Evolutionary conservation across 2,113 vertebrate genomes (phyloP).

Genomic region (Sciurus niger): DNA sequence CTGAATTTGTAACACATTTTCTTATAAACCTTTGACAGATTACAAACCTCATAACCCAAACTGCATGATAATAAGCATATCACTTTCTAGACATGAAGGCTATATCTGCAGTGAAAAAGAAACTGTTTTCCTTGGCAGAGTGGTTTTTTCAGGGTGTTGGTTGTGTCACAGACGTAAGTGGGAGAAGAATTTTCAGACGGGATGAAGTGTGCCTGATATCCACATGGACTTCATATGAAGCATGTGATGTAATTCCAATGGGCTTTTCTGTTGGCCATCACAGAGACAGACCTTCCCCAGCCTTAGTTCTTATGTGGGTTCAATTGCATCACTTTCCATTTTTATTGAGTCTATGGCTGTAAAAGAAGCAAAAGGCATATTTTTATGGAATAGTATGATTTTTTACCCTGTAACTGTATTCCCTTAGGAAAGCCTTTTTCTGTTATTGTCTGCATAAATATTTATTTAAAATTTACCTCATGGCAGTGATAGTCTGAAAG

Average conservation of each 20-base stretch:
- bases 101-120: conserved; percentile 76
- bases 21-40: conserved; percentile 68
- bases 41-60: conserved; percentile 72
- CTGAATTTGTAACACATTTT: conserved; percentile 73
- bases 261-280: conserved; percentile 78
- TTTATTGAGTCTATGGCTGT: conserved; percentile 77
- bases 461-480: conserved; percentile 77
- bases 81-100: conserved; percentile 65
- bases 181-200: conserved; percentile 81
- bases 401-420: conserved; percentile 66
- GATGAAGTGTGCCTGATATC: conserved; percentile 84
- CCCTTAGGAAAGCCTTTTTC: conserved; percentile 67
- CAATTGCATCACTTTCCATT: conserved; percentile 76
- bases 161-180: conserved; percentile 76
- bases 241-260: conserved; percentile 75
- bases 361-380: conserved; percentile 77
- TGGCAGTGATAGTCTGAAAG: conserved; percentile 55
- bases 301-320: conserved; percentile 71
- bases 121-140: conserved; percentile 68
- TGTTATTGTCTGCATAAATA: conserved; percentile 74
- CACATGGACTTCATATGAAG: conserved; percentile 76
- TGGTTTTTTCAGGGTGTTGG: conserved; percentile 72
- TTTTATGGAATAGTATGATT: conserved; percentile 75
- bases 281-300: conserved; percentile 75
- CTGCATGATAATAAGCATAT: conserved; percentile 71